phyloP scores from a whole-genome alignment of 2,113 vertebrate species.

The Chaenogobius annularis region DNA sequence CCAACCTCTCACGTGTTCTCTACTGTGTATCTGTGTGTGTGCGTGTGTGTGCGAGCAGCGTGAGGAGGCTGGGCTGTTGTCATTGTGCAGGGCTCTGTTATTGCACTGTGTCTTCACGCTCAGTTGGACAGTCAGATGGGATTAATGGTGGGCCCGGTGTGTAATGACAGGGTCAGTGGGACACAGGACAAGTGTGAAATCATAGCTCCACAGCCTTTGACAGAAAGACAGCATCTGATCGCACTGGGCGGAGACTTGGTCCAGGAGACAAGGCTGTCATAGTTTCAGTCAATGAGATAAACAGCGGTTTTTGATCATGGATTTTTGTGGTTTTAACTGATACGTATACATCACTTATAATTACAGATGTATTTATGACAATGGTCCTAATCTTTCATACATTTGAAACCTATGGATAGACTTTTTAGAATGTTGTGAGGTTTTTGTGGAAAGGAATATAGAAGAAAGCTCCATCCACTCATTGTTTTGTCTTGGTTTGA shows the following conservation, averaged over 20 bases:
- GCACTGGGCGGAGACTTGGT: background rate
- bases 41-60: background rate
- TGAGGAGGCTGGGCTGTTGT: slow-evolving; percentile 7
- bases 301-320: background rate
- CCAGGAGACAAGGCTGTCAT: background rate
- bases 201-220: slow-evolving; percentile 25
- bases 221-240: slow-evolving; percentile 3
- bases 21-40: background rate
- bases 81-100: slow-evolving; percentile 31
- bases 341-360: no score
- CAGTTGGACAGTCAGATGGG: slow-evolving; percentile 56
- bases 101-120: slow-evolving; percentile 45
- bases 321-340: background rate
- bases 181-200: slow-evolving; percentile 52
- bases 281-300: background rate
- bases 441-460: no score
- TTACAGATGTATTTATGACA: no score
- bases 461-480: no score
- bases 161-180: slow-evolving; percentile 50
- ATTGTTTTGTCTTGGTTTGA: no score
- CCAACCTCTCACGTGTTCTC: background rate
- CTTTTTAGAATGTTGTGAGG: no score
- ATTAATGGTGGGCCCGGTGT: slow-evolving; percentile 43
- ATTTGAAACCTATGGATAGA: no score
- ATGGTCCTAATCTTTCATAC: no score